Conservation (phyloP, 2,888 invertebrate species). For the Heteropelma amictum region DNA sequence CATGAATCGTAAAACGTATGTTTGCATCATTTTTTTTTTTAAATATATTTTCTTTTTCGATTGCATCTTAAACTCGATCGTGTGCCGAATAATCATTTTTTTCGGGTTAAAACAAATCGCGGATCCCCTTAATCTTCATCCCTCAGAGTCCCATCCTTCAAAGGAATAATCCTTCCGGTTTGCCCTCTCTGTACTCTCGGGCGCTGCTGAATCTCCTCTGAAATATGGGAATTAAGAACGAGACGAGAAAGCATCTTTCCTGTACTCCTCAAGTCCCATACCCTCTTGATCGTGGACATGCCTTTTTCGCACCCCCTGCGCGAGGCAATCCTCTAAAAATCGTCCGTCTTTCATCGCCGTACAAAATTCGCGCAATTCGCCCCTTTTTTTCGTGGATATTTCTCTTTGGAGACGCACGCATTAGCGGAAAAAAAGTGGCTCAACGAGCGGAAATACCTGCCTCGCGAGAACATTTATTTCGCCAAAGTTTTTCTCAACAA, state of each 20-base stretch:
- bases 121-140: constrained; percentile 1
- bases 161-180: constrained; percentile 6
- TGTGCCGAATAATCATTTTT: too few relatives aligned
- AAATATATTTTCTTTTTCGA: too few relatives aligned
- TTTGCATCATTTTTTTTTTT: too few relatives aligned
- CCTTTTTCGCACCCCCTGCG: not conserved
- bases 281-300: not conserved
- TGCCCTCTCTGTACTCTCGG: not conserved
- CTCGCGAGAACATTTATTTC: too few relatives aligned
- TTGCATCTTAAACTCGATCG: too few relatives aligned
- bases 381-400: not conserved
- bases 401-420: not conserved
- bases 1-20: too few relatives aligned
- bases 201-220: not conserved
- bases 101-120: not conserved
- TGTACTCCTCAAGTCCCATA: not conserved
- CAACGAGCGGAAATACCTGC: not conserved
- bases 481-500: not conserved
- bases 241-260: not conserved
- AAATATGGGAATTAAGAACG: constrained; percentile 29
- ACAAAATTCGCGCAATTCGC: constrained; percentile 7
- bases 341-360: not conserved
- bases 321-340: constrained; percentile 3
- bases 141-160: not conserved
- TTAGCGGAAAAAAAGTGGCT: not conserved